Evolutionary conservation across 2,888 invertebrate species (phyloP), one percentile per base, ranked within the genome.

Genomic region (Parascotia fuliginaria): DNA sequence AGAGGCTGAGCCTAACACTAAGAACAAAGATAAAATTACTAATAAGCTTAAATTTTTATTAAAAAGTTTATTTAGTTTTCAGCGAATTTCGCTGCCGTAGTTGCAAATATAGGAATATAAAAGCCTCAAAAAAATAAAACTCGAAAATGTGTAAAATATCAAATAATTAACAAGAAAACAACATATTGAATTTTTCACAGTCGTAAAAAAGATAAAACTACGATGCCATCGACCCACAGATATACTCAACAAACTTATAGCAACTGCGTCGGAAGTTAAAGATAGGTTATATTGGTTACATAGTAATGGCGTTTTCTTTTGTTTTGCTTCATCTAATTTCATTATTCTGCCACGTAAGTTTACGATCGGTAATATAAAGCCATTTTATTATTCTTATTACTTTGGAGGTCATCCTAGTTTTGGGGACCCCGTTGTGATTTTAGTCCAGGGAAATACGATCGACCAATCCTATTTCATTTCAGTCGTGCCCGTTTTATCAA

Each of bases 321-420:
- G 27, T n/a, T 34, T 40, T 13, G 27, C 28, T 40, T 46, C 27
- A 13, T 46, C 33, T 38, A 37, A 37, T 37, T 43, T 37, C 22
- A 31, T 43, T 43, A 14, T 19, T 38, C 19, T 7, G 9, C 15
- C 24, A 34, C 24, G 38, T 39, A 28, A 31, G 42, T 37, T 42
- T 48, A 48, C 42, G 41, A 42, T 15, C 31, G 16, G 42, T 32
- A 38, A 42, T 42, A 46, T 46, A 48, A 41, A 47, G 29, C 32
- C 37, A 48, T 48, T 61, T 59, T 53, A 55, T 64, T 52, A 55
- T 65, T 55, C 50, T 32, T 38, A 53, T 51, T 53, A 55, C 49
- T 50, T 50, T 36, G 34, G 40, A 57, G 24, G 29, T 40, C 48
- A n/a, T 24, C 39, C 34, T 36, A 41, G 41, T 60, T 52, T 62